Percentiles rank a stretch among this genome's conserved stretches.
Evolutionary conservation across 2,888 invertebrate species (phyloP).

Genomic region (Brassicogethes aeneus): DNA sequence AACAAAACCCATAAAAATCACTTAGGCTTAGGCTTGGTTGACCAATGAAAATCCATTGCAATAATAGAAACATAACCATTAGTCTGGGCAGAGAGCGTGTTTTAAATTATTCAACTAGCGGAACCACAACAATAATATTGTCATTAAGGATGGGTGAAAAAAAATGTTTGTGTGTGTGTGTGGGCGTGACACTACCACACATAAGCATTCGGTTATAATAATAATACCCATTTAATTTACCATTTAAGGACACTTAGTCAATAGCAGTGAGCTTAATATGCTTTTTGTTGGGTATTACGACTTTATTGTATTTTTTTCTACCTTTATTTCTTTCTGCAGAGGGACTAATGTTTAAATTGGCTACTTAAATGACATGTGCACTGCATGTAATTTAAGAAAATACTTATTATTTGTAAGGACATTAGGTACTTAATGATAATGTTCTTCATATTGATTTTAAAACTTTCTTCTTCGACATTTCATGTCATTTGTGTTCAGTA

Average conservation of each 20-base stretch:
- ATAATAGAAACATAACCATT: neutral
- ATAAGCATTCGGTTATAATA: conserved; percentile 6
- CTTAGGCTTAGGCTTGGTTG: too few relatives aligned
- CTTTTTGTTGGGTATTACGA: neutral
- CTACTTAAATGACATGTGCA: neutral
- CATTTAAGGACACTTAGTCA: conserved; percentile 14
- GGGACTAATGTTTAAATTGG: too few relatives aligned
- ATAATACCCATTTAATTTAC: conserved; percentile 16
- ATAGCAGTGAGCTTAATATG: conserved; percentile 9
- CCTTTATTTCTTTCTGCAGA: too few relatives aligned
- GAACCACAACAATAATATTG: conserved; percentile 10
- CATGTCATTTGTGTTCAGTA: too few relatives aligned
- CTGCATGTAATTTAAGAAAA: conserved; percentile 1
- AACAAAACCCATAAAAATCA: too few relatives aligned
- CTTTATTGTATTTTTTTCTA: neutral
- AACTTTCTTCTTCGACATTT: too few relatives aligned
- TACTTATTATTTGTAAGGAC: too few relatives aligned
- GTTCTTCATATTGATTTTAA: too few relatives aligned
- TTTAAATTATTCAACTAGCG: neutral
- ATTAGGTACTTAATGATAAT: too few relatives aligned
- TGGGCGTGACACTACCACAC: conserved; percentile 6
- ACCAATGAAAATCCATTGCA: too few relatives aligned
- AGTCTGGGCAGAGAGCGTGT: neutral
- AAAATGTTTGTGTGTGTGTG: conserved; percentile 2
- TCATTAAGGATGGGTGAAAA: conserved; percentile 9